Conservation (phyloP, 2,888 invertebrate species). For the Sericinus montela region DNA sequence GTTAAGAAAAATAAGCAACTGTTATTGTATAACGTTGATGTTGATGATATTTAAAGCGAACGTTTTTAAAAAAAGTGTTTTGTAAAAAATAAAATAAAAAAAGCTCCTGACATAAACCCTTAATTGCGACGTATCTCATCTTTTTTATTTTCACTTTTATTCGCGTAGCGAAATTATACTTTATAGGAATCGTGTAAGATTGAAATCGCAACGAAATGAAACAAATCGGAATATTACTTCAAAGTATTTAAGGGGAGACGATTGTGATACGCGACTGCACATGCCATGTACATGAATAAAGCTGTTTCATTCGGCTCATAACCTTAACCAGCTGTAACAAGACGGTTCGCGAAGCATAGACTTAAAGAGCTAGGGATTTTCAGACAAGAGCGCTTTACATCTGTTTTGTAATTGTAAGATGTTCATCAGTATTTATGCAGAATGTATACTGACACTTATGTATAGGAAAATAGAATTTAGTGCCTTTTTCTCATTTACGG, state of each 20-base stretch:
- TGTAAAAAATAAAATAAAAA: background rate
- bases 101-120: constrained; percentile 14
- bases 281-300: constrained; percentile 20
- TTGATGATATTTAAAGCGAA: background rate
- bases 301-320: constrained; percentile 17
- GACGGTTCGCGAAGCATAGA: constrained; percentile 6
- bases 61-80: background rate
- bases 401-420: background rate
- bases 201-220: background rate
- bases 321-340: constrained; percentile 18
- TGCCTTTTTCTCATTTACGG: background rate
- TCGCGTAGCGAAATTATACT: constrained; percentile 1
- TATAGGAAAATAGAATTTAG: too few relatives aligned
- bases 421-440: background rate
- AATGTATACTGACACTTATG: too few relatives aligned
- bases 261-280: constrained; percentile 18
- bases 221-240: constrained; percentile 17
- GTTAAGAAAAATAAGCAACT: too few relatives aligned
- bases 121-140: constrained; percentile 18
- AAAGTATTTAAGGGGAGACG: constrained; percentile 21
- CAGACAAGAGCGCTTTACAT: background rate
- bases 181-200: background rate
- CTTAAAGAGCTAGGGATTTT: background rate
- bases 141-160: constrained; percentile 10
- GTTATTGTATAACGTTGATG: too few relatives aligned